These are phyloP conservation scores for Amblyraja radiata DNA, from an alignment of 2,797 vertebrate genomes.

Conservation along the genomic window DNA sequence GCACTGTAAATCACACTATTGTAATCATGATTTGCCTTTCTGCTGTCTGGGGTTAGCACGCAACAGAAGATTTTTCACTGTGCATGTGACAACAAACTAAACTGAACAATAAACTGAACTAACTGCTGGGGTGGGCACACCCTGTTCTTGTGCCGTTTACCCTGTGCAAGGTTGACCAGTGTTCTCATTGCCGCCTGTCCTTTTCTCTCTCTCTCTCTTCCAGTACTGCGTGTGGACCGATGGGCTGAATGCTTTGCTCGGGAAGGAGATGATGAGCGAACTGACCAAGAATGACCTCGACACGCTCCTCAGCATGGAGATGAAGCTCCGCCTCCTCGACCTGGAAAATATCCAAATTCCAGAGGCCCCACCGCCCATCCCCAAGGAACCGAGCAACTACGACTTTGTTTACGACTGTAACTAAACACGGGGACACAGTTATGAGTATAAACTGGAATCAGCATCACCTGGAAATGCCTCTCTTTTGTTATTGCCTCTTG, in stretches of 20 bases:
- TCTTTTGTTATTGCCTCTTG: not conserved
- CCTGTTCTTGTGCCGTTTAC: not conserved
- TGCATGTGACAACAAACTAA: too few relatives aligned
- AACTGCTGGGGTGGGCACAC: not conserved
- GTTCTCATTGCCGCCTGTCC: not conserved
- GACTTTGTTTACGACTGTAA: constrained; percentile 99
- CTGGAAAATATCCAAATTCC: constrained; percentile 98
- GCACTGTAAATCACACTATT: too few relatives aligned
- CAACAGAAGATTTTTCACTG: too few relatives aligned
- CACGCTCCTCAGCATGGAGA: constrained; percentile 97
- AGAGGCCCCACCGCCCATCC: constrained; percentile 90
- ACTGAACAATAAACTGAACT: too few relatives aligned
- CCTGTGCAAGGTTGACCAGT: not conserved
- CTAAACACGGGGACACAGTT: constrained; percentile 65
- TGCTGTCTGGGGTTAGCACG: too few relatives aligned
- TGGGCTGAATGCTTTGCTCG: constrained; percentile 89
- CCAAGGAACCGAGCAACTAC: constrained; percentile 99
- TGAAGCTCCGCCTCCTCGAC: constrained; percentile 96
- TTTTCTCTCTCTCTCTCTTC: not conserved
- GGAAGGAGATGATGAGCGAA: constrained; percentile 96
- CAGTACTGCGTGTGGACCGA: constrained; percentile 99
- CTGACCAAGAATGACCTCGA: constrained; percentile 91
- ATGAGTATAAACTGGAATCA: constrained; percentile 69
- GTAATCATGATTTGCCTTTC: too few relatives aligned
- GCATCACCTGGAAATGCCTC: constrained; percentile 50